These are phyloP conservation scores for Enteromius fasciolatus DNA, from an alignment of 2,797 vertebrate species.

Conservation along the genomic window DNA sequence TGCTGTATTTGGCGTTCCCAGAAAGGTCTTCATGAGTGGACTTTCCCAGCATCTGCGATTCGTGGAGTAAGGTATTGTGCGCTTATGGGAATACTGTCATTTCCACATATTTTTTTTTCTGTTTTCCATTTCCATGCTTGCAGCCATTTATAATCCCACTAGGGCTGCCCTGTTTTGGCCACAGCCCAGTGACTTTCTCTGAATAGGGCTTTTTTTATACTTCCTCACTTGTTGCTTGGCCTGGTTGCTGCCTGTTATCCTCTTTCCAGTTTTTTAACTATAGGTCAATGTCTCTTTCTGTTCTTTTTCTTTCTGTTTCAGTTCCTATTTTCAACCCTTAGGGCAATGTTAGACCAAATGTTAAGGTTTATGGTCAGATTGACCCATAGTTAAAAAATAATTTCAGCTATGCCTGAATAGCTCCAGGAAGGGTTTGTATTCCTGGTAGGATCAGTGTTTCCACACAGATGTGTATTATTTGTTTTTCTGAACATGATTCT, in stretches of 20 bases:
- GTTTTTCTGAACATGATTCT: neutral
- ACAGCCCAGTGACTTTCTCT: slow-evolving; percentile 5
- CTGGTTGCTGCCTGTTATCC: slow-evolving; percentile 25
- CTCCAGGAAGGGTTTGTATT: neutral
- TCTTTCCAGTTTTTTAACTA: slow-evolving; percentile 33
- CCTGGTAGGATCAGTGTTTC: neutral
- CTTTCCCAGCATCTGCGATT: slow-evolving; percentile 81
- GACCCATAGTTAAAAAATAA: neutral
- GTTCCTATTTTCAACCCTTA: slow-evolving; percentile 4
- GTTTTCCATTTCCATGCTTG: slow-evolving; percentile 12
- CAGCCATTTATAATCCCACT: slow-evolving; percentile 1
- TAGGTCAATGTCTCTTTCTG: slow-evolving; percentile 43
- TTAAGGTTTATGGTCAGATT: slow-evolving; percentile 15
- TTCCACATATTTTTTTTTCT: neutral
- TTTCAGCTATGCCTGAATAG: neutral
- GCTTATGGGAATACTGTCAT: neutral
- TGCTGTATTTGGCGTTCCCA: slow-evolving; percentile 63
- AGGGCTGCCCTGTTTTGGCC: slow-evolving; percentile 3
- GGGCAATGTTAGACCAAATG: neutral
- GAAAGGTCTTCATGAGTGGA: slow-evolving; percentile 86
- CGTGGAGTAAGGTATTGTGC: slow-evolving; percentile 85
- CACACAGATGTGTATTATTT: neutral
- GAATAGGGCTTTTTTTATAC: slow-evolving; percentile 15
- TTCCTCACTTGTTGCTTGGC: slow-evolving; percentile 45
- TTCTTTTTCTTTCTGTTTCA: slow-evolving; percentile 48